Base-by-base conservation (phyloP, 1,140 invertebrate genomes). In the Hydropsyche tenuis region DNA sequence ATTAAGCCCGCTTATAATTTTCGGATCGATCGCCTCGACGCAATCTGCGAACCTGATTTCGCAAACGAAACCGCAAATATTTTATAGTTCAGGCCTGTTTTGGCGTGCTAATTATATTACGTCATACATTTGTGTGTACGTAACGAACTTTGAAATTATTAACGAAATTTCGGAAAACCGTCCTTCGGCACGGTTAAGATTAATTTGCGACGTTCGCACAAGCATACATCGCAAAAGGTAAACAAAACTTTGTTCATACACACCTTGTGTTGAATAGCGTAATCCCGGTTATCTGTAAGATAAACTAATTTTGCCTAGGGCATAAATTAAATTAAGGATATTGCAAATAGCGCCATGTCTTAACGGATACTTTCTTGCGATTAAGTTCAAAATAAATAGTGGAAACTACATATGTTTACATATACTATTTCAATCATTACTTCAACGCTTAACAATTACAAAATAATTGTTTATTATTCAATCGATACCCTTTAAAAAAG, bases 301-400 rank as follows among this genome's bases (percentile, higher is more conserved):
- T 60, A 60, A 60, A 60, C 56, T 60, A 25, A 60, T 60, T 60
- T 60, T 12, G 22, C 12, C 14, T 14, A 0, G 14, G 22, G 20
- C 7, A 23, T 60, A 60, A 60, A 60, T 60, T 60, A 60, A 56
- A 56, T 60, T 60, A 60, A 25, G 7, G 56, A 12, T 25, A 60
- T 60, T 60, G 30, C 30, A 37, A 37, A 37, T 37, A 37, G 30
- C 30, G 30, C 9, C 3, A 37, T 9, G 30, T 9, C 30, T 37
- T 37, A 37, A 37, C 30, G 30, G 30, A 3, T 37, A 37, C 30
- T 37, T 37, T 37, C 30, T 37, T 37, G 30, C 30, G 9, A 37
- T 37, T 37, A 37, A 37, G 3, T 37, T 9, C 30, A 3, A 4
- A 4, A 9, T 9, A 37, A 37, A 37, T 37, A 37, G 30, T 37